Evolutionary conservation across 2,888 invertebrate species (phyloP), one percentile per base, ranked within the genome.

Genomic region (Leucoma salicis): DNA sequence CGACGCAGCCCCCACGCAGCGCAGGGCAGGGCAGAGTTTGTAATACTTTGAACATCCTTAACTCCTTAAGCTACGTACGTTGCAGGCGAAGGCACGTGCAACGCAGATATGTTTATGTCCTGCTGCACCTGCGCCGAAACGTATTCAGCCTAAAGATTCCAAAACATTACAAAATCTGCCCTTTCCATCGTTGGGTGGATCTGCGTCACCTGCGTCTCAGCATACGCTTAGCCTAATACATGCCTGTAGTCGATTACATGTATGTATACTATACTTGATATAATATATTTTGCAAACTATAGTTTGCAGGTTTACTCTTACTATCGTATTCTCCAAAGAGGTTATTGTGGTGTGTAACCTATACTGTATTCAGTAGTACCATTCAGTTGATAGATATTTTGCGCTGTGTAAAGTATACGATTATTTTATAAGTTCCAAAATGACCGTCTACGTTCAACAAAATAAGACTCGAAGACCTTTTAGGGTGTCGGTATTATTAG

Each of bases 321-420:
- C 74, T 63, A 66, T 74, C 62, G 66, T 63, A 74, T 78, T 82
- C 84, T 83, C 86, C 86, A 87, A 87, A 87, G 87, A 87, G 82
- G 83, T 80, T 74, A 74, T 74, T 69, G 74, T 68, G 62, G 72
- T 74, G 57, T 74, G 66, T 74, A 69, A 62, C 61, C 66, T 68
- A 61, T 68, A 72, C 73, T 74, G 66, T 74, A 75, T 68, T 67
- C 63, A 72, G 69, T 68, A 69, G 74, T 67, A 70, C 67, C 70
- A 66, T 66, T 67, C 64, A 60, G 67, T 61, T 63, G 55, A 70
- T 78, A 77, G 75, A 72, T 74, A 81, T 78, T 78, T 78, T 80
- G 82, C 73, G 85, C 81, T 81, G 83, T 83, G 81, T 83, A 79
- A 87, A 78, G 85, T 86, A 86, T 88, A 88, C 84, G 86, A 86